phyloP scores from a whole-genome alignment of 2,888 invertebrate species.

The Mesorhabditis sp. region DNA sequence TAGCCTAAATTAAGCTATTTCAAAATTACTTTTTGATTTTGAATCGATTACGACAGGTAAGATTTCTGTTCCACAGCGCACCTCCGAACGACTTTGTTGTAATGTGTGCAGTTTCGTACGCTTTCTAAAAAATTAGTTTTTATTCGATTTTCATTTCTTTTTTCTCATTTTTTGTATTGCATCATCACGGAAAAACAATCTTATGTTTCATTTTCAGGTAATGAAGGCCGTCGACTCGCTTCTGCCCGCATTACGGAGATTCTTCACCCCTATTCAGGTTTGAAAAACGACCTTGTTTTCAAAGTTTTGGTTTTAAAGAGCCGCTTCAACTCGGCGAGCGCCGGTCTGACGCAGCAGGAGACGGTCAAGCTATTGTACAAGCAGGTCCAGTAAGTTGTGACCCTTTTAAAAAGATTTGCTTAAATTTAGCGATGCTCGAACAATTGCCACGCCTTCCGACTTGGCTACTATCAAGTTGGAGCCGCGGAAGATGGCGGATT shows the following conservation, averaged over 20 bases:
- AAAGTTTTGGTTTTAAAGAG: background rate
- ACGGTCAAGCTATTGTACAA: constrained; percentile 4
- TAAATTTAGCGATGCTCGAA: background rate
- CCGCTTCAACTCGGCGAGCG: too few species aligned
- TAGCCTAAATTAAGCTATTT: too few species aligned
- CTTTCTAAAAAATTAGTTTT: too few species aligned
- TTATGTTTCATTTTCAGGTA: background rate
- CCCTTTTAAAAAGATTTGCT: background rate
- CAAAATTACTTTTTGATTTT: too few species aligned
- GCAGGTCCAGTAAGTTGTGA: background rate
- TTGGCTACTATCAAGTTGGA: background rate
- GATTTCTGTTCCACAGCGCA: too few species aligned
- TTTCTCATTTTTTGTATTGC: too few species aligned
- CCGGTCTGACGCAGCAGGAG: background rate
- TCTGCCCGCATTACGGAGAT: background rate
- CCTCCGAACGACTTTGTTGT: too few species aligned
- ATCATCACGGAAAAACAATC: background rate
- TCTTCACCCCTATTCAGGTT: background rate
- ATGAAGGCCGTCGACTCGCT: background rate
- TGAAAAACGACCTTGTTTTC: background rate
- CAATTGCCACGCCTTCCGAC: background rate
- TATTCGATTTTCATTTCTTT: too few species aligned
- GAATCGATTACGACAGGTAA: too few species aligned
- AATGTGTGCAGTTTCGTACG: too few species aligned
- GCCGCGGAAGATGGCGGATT: constrained; percentile 1